phyloP scores from a whole-genome alignment of 2,797 vertebrate species.

The Ctenopoma kingsleyae region DNA sequence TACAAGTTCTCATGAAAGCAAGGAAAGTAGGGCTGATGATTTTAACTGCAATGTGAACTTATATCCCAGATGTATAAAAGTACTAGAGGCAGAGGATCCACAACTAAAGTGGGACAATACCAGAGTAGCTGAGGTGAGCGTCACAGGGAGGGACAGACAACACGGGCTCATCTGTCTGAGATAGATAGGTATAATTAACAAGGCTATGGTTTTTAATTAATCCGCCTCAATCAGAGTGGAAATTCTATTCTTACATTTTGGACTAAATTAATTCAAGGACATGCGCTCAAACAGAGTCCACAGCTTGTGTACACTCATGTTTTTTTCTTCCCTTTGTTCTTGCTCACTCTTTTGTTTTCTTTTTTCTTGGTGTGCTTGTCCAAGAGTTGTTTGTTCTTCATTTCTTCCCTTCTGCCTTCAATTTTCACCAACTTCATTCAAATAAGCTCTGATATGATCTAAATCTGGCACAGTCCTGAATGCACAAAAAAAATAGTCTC shows the following conservation, averaged over 20 bases:
- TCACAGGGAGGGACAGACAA: constrained; percentile 48
- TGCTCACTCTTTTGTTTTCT: constrained; percentile 9
- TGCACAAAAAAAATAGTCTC: constrained; percentile 13
- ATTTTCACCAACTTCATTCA: constrained; percentile 25
- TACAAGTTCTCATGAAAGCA: constrained; percentile 10
- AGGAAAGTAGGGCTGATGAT: constrained; percentile 1
- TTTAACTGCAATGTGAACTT: constrained; percentile 29
- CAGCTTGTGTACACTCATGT: constrained; percentile 17
- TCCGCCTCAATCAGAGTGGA: constrained; percentile 57
- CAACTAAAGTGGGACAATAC: constrained; percentile 42
- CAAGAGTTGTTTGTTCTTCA: constrained; percentile 5
- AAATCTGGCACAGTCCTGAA: constrained; percentile 25
- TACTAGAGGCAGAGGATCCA: constrained; percentile 21
- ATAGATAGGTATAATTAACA: constrained; percentile 73
- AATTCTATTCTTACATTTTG: constrained; percentile 66
- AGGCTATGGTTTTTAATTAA: constrained; percentile 76
- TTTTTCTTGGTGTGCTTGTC: neutral
- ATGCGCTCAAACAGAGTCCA: constrained; percentile 32
- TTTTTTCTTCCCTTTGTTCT: constrained; percentile 19
- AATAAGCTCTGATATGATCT: constrained; percentile 33
- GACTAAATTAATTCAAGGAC: constrained; percentile 65
- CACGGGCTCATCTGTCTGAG: constrained; percentile 66
- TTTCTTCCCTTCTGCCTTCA: neutral
- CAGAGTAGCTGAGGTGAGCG: constrained; percentile 56
- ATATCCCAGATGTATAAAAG: constrained; percentile 25